A percentile compares a stretch with the other conserved stretches of the same genome.
These are phyloP conservation scores for Sarcophilus harrisii DNA, from an alignment of 2,797 vertebrate genomes.

Conservation along the genomic window DNA sequence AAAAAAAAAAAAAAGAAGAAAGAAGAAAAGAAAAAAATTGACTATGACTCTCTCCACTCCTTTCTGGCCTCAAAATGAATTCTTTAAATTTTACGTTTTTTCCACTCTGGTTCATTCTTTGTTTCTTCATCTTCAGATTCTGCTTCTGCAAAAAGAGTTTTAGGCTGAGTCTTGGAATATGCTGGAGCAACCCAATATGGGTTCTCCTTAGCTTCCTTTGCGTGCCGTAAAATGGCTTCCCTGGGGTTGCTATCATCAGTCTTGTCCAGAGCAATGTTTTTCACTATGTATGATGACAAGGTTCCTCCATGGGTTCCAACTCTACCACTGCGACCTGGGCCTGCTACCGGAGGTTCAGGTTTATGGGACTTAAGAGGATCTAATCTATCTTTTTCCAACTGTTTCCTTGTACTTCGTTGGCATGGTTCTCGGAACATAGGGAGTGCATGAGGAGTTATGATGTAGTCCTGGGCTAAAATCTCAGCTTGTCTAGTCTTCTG, in stretches of 20 bases:
- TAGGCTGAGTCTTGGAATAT: constrained; percentile 96
- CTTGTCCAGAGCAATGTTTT: constrained; percentile 98
- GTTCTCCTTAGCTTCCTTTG: constrained; percentile 94
- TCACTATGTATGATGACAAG: constrained; percentile 97
- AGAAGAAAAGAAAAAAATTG: neutral
- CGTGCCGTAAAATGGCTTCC: constrained; percentile 96
- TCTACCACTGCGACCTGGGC: constrained; percentile 96
- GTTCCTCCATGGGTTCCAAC: constrained; percentile 97
- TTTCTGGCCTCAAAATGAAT: constrained; percentile 17
- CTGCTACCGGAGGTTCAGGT: constrained; percentile 97
- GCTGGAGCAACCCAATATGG: constrained; percentile 98
- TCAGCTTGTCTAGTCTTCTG: constrained; percentile 94
- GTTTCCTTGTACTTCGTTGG: constrained; percentile 96
- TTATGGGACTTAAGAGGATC: constrained; percentile 98
- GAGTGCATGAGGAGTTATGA: constrained; percentile 98
- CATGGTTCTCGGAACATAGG: constrained; percentile 99
- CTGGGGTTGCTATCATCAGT: constrained; percentile 97
- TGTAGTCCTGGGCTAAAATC: constrained; percentile 97
- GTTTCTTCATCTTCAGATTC: constrained; percentile 95
- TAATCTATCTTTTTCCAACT: constrained; percentile 97
- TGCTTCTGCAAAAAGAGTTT: constrained; percentile 94
- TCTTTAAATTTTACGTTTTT: constrained; percentile 97
- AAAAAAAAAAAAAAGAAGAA: neutral
- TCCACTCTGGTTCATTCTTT: constrained; percentile 97
- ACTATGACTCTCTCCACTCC: constrained; percentile 40